Conservation (phyloP, 2,888 invertebrate species). For the Euplexia lucipara region DNA sequence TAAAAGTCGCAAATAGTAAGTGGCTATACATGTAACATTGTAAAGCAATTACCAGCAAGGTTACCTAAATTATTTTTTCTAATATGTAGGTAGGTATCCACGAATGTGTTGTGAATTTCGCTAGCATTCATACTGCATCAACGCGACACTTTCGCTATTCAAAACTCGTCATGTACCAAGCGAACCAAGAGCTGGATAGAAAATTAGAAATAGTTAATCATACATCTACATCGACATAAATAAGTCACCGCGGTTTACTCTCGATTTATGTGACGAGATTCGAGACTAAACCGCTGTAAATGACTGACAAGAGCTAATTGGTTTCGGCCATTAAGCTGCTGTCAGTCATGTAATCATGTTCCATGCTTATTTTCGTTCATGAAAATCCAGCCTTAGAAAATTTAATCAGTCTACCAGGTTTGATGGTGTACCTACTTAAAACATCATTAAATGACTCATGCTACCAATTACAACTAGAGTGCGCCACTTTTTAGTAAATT, state of each 20-base stretch:
- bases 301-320: too few relatives aligned
- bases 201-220: constrained; percentile 33
- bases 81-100: too few relatives aligned
- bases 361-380: constrained; percentile 12
- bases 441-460: constrained; percentile 44
- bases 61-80: not conserved
- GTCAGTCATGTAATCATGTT: not conserved
- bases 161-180: constrained; percentile 24
- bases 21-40: not conserved
- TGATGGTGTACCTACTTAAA: constrained; percentile 21
- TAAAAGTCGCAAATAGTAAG: constrained; percentile 6
- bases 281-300: too few relatives aligned
- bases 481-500: constrained; percentile 53
- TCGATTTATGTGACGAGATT: not conserved
- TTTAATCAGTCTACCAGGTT: constrained; percentile 11
- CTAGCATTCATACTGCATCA: constrained; percentile 8
- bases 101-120: too few relatives aligned
- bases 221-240: constrained; percentile 13
- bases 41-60: not conserved
- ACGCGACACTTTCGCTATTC: constrained; percentile 35
- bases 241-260: constrained; percentile 11
- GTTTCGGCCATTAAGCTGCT: constrained; percentile 1
- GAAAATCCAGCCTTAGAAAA: constrained; percentile 22
- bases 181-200: not conserved
- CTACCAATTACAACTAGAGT: constrained; percentile 49